A percentile compares a stretch with the other conserved stretches of the same genome.
Evolutionary conservation across 2,888 invertebrate genomes (phyloP).

Genomic region (Platerodrilus igneus): DNA sequence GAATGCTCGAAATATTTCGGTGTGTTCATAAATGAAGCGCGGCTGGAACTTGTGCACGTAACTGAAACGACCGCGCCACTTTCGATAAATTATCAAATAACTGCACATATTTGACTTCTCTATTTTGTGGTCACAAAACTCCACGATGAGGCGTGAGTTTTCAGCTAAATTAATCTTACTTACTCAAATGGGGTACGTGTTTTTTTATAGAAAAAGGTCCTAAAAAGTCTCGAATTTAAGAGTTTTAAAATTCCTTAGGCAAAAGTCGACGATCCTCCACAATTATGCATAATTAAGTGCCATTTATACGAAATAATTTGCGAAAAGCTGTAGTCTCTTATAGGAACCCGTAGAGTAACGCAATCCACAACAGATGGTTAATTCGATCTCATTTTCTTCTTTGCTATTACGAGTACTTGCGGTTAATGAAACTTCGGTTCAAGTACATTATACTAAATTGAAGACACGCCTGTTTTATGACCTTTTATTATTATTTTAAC

Average conservation of each 20-base stretch:
- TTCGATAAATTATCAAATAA: too few relatives aligned
- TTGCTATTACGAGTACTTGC: slow-evolving; percentile 19
- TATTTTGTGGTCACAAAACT: too few relatives aligned
- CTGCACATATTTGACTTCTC: too few relatives aligned
- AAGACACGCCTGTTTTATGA: slow-evolving; percentile 17
- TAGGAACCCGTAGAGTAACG: slow-evolving; percentile 3
- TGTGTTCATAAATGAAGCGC: too few relatives aligned
- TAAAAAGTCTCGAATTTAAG: too few relatives aligned
- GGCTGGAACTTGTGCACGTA: too few relatives aligned
- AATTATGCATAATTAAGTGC: slow-evolving; percentile 44
- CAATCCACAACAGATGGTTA: slow-evolving; percentile 14
- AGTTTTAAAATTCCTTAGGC: slow-evolving; percentile 15
- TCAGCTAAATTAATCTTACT: too few relatives aligned
- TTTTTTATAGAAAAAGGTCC: too few relatives aligned
- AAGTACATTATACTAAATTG: slow-evolving; percentile 19
- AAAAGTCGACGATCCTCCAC: slow-evolving; percentile 36
- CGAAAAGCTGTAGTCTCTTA: slow-evolving; percentile 23
- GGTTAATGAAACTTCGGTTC: slow-evolving; percentile 17
- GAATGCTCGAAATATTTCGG: slow-evolving; percentile 6
- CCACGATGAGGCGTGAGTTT: too few relatives aligned
- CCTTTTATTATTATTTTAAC: slow-evolving; percentile 11
- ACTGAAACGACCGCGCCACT: too few relatives aligned
- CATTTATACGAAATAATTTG: slow-evolving; percentile 43
- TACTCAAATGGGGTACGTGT: too few relatives aligned
- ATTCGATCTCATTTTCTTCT: slow-evolving; percentile 13